A percentile compares a stretch with the other conserved stretches of the same genome.
Evolutionary conservation across 2,888 invertebrate genomes (phyloP).

Genomic region (Lithophane ornitopus): DNA sequence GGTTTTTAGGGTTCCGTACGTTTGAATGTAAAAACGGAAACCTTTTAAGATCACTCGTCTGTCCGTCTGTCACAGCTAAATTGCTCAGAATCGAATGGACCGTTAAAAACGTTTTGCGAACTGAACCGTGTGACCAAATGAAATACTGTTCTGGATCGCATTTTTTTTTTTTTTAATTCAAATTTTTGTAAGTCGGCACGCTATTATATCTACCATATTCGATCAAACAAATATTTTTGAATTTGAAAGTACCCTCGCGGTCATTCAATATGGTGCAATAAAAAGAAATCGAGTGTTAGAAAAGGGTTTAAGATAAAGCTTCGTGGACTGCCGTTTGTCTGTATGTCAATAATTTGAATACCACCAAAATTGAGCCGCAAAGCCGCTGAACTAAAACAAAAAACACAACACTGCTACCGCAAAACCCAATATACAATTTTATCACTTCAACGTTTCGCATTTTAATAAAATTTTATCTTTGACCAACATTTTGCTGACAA

Average conservation of each 20-base stretch:
- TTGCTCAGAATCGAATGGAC: too few species aligned
- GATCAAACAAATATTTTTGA: background rate
- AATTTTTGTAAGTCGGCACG: too few species aligned
- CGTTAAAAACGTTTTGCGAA: too few species aligned
- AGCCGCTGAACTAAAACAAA: background rate
- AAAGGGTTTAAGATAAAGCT: background rate
- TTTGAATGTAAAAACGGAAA: too few species aligned
- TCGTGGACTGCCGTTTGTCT: background rate
- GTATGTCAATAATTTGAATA: background rate
- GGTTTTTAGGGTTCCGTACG: too few species aligned
- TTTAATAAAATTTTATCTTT: slow-evolving; percentile 37
- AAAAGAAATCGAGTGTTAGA: background rate
- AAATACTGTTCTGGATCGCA: too few species aligned
- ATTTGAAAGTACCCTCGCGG: background rate
- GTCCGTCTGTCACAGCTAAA: too few species aligned
- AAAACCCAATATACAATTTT: slow-evolving; percentile 25
- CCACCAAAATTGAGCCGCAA: slow-evolving; percentile 18
- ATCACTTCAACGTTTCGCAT: slow-evolving; percentile 4
- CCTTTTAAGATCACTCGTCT: too few species aligned
- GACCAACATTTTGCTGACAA: slow-evolving; percentile 42
- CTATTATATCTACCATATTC: background rate
- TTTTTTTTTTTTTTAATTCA: too few species aligned
- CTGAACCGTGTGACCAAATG: too few species aligned
- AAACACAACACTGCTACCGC: slow-evolving; percentile 9
- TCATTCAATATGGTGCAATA: background rate